Conservation (phyloP, 64 coral and sea anemone genomes). For the Acropora tenuis region DNA sequence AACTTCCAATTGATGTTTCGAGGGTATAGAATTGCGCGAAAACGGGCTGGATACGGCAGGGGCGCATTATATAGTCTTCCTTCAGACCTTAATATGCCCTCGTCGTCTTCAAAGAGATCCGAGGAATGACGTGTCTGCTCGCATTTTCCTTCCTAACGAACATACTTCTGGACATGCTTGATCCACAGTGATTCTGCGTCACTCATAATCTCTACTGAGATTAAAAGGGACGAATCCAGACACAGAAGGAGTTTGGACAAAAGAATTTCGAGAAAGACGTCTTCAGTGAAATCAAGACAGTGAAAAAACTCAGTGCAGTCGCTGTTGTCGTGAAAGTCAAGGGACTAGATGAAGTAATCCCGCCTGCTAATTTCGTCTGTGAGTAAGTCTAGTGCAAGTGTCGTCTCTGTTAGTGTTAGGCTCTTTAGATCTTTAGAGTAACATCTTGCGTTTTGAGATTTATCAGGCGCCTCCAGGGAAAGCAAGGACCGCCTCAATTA, state of each 20-base stretch:
- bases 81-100: too few relatives aligned
- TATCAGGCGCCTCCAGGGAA: background rate
- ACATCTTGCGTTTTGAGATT: conserved; percentile 25
- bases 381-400: background rate
- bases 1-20: background rate
- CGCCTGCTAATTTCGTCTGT: conserved; percentile 1
- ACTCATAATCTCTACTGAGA: too few relatives aligned
- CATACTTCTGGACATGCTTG: conserved; percentile 33
- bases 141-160: conserved; percentile 47
- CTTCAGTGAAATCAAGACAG: background rate
- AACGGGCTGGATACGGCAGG: too few relatives aligned
- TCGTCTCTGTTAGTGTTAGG: too few relatives aligned
- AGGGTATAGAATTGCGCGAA: background rate
- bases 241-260: background rate
- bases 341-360: conserved; percentile 8
- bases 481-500: background rate
- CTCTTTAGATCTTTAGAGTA: background rate
- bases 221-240: background rate
- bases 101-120: conserved; percentile 19
- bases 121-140: conserved; percentile 38
- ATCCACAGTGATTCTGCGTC: conserved; percentile 47
- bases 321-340: conserved; percentile 23
- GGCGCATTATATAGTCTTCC: too few relatives aligned
- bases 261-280: background rate
- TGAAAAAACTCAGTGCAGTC: background rate